These are phyloP conservation scores for Pachymerium ferrugineum DNA, from an alignment of 2,888 invertebrate genomes.

Conservation along the genomic window DNA sequence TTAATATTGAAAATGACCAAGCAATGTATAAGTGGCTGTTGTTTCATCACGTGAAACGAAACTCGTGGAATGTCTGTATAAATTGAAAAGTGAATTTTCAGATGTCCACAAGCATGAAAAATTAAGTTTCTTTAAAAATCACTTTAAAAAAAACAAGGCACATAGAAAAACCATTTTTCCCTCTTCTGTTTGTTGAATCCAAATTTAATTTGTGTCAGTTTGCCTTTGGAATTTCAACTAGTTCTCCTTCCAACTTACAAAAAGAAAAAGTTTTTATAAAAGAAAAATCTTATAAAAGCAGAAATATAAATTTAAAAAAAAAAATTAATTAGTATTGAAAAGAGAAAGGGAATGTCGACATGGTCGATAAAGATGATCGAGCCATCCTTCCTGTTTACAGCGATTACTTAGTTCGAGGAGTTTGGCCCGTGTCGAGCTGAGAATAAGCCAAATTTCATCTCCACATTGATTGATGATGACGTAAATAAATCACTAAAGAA, in stretches of 20 bases:
- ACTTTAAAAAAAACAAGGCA: no score
- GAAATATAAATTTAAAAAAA: background rate
- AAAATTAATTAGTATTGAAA: background rate
- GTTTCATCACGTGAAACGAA: no score
- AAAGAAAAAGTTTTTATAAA: background rate
- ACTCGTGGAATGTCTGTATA: background rate
- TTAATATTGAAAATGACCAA: background rate
- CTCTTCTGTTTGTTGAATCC: background rate
- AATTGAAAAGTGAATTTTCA: background rate
- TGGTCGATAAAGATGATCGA: constrained; percentile 14
- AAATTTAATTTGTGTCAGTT: background rate
- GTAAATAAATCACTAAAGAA: background rate
- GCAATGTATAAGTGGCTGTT: background rate
- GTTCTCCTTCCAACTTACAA: background rate
- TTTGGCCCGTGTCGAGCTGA: background rate
- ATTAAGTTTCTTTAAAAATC: no score
- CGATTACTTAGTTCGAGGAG: background rate
- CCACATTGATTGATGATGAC: background rate
- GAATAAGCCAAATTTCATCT: background rate
- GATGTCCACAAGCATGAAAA: no score
- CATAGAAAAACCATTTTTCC: no score
- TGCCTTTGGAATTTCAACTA: background rate
- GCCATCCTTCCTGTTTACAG: background rate
- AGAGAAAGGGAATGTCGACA: background rate
- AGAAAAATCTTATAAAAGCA: background rate